Percentiles rank a stretch among this genome's conserved stretches.
Evolutionary conservation across 2,797 vertebrate species (phyloP).

Genomic region (Danio aesculapii): DNA sequence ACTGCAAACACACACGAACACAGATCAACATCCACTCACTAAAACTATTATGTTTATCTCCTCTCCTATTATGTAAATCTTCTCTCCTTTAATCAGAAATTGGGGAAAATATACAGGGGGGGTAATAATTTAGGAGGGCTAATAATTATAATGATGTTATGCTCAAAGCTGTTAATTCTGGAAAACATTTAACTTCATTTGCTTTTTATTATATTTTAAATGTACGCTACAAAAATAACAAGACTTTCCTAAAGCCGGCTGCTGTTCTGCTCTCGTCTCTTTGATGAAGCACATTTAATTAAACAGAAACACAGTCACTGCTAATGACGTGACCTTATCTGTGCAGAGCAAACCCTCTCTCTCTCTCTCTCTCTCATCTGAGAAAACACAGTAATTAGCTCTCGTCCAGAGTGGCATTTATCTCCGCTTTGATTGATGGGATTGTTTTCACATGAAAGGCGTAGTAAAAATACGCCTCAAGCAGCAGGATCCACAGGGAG

Average conservation of each 20-base stretch:
- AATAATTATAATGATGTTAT: too few relatives aligned
- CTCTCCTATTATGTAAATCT: background rate
- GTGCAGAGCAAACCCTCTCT: constrained; percentile 40
- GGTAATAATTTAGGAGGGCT: too few relatives aligned
- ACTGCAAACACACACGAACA: constrained; percentile 73
- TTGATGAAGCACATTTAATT: background rate
- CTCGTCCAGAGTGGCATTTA: constrained; percentile 61
- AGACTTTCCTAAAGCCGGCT: background rate
- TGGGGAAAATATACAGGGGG: too few relatives aligned
- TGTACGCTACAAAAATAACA: too few relatives aligned
- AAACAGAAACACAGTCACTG: background rate
- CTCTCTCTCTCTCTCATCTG: constrained; percentile 64
- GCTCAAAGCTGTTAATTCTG: too few relatives aligned
- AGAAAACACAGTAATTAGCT: constrained; percentile 38
- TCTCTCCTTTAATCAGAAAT: background rate
- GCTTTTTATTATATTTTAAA: background rate
- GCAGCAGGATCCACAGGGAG: constrained; percentile 55
- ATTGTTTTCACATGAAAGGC: constrained; percentile 30
- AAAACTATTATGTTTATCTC: background rate
- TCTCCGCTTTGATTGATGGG: constrained; percentile 24
- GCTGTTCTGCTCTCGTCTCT: background rate
- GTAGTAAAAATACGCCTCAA: constrained; percentile 63
- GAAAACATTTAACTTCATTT: background rate
- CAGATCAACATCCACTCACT: background rate
- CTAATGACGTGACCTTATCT: constrained; percentile 33